Conservation (phyloP, 2,888 invertebrate species). For the Cerastis rubricosa region DNA sequence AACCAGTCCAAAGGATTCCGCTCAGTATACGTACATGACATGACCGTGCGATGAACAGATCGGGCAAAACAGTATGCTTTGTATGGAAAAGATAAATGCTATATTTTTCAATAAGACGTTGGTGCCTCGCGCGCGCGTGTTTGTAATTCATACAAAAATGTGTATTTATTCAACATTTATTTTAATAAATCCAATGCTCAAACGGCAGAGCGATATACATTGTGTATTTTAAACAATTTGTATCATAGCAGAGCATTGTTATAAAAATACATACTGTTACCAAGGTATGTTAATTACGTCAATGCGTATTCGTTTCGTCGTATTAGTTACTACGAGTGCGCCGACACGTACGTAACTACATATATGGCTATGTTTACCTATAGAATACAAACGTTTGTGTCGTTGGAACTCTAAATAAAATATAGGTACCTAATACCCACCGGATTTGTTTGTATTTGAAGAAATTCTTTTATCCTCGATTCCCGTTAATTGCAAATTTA, state of each 20-base stretch:
- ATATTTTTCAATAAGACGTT: slow-evolving; percentile 9
- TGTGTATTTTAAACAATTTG: slow-evolving; percentile 13
- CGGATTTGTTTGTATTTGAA: slow-evolving; percentile 17
- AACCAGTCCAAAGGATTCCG: neutral
- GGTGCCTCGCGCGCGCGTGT: neutral
- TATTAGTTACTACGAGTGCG: slow-evolving; percentile 19
- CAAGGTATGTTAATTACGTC: slow-evolving; percentile 37
- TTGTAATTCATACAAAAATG: neutral
- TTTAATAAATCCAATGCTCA: slow-evolving; percentile 1
- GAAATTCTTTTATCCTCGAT: slow-evolving; percentile 19
- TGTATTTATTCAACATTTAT: slow-evolving; percentile 8
- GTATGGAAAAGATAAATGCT: too few species aligned
- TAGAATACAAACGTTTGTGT: neutral
- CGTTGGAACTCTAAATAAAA: neutral
- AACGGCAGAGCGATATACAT: neutral
- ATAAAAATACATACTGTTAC: slow-evolving; percentile 15
- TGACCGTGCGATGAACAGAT: neutral
- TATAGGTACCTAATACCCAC: neutral
- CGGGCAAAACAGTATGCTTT: too few species aligned
- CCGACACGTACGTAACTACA: slow-evolving; percentile 12
- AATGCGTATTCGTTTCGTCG: slow-evolving; percentile 14
- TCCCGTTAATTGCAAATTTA: slow-evolving; percentile 15
- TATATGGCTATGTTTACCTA: slow-evolving; percentile 1
- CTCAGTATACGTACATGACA: neutral
- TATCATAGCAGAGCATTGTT: slow-evolving; percentile 19